Conservation (phyloP, 2,113 vertebrate species). For the Oriolus oriolus region DNA sequence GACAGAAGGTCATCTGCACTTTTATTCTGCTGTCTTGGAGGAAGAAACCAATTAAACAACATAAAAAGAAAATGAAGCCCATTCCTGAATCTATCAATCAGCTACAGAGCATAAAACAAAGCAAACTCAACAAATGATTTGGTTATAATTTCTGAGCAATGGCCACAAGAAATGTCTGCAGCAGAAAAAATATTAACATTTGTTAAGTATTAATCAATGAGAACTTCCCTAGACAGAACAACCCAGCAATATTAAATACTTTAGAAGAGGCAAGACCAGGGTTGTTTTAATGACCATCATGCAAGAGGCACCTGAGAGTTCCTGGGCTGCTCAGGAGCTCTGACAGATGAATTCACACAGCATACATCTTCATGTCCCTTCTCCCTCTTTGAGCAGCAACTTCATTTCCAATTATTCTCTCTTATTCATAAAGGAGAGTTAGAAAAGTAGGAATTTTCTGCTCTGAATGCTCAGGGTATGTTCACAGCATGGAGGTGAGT, state of each 20-base stretch:
- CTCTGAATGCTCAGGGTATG: background rate
- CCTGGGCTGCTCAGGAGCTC: background rate
- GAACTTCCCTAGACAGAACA: background rate
- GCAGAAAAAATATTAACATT: slow-evolving; percentile 27
- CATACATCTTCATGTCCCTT: background rate
- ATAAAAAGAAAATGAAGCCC: slow-evolving; percentile 38
- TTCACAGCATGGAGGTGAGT: background rate
- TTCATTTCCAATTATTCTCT: slow-evolving; percentile 10
- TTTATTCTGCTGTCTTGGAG: slow-evolving; percentile 10
- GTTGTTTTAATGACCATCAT: background rate
- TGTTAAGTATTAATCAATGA: slow-evolving; percentile 41
- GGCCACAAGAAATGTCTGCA: background rate
- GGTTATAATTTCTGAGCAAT: background rate
- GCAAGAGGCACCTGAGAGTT: background rate
- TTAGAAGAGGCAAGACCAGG: background rate
- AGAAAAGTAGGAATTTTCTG: background rate
- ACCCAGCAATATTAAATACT: slow-evolving; percentile 8
- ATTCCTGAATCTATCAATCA: slow-evolving; percentile 25
- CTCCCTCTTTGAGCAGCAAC: background rate
- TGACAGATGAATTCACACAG: background rate
- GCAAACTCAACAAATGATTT: background rate
- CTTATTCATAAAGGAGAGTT: background rate
- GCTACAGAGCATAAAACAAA: slow-evolving; percentile 3
- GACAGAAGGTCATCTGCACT: slow-evolving; percentile 21
- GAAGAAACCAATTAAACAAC: slow-evolving; percentile 47